Evolutionary conservation across 2,888 invertebrate genomes (phyloP).

Genomic region (Drosophila meridiana): DNA sequence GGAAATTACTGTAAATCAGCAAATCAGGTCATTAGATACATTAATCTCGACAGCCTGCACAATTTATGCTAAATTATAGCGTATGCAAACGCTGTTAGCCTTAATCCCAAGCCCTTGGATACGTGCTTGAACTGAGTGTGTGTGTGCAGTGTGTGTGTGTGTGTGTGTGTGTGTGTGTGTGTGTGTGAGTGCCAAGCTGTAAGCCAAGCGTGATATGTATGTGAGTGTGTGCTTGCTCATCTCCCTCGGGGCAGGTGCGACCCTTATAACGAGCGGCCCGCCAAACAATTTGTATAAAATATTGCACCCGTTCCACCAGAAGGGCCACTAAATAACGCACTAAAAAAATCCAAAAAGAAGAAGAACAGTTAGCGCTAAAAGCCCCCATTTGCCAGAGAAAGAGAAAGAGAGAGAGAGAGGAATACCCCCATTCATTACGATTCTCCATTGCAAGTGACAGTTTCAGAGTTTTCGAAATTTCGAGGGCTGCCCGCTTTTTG

Average conservation of each 20-base stretch:
- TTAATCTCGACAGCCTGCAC: conserved; percentile 80
- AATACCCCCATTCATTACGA: conserved; percentile 3
- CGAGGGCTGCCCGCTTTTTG: conserved; percentile 1
- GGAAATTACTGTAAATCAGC: conserved; percentile 81
- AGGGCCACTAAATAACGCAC: conserved; percentile 54
- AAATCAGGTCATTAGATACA: conserved; percentile 82
- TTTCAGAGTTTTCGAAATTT: conserved; percentile 4
- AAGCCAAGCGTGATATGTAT: too few relatives aligned
- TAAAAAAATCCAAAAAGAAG: conserved; percentile 7
- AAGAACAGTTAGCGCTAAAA: conserved; percentile 36
- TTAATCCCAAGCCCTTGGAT: conserved; percentile 67
- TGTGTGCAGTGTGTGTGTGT: conserved; percentile 15
- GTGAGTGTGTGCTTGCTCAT: conserved; percentile 3
- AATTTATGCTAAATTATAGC: conserved; percentile 79
- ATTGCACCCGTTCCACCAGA: conserved; percentile 68
- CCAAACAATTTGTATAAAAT: conserved; percentile 75
- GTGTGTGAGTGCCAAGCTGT: background rate
- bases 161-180: conserved; percentile 16
- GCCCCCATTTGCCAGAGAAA: conserved; percentile 47
- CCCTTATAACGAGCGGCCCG: conserved; percentile 67
- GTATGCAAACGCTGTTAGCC: conserved; percentile 48
- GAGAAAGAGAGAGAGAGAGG: background rate
- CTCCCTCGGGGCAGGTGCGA: conserved; percentile 62
- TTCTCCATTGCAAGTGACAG: conserved; percentile 57
- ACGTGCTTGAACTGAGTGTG: conserved; percentile 22